Conservation (phyloP, 1,140 invertebrate genomes). For the Temnothorax curvispinosus region DNA sequence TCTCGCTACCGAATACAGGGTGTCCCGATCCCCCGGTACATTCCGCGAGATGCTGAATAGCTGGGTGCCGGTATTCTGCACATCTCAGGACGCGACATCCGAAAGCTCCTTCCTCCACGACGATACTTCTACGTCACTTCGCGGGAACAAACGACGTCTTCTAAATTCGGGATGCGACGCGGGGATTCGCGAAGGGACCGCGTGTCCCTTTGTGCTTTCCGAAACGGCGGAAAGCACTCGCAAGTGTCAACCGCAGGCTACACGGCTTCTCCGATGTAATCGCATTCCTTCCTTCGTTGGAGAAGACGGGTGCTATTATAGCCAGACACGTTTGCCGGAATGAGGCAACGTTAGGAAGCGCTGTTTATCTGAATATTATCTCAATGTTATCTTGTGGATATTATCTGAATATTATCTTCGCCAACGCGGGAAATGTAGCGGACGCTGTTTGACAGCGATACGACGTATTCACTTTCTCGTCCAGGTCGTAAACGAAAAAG, state of each 20-base stretch:
- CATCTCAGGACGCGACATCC: conserved; percentile 33
- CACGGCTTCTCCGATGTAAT: not conserved
- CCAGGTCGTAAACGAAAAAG: not conserved
- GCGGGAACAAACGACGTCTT: conserved; percentile 41
- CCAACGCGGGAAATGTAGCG: too few species aligned
- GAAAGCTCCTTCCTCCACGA: not conserved
- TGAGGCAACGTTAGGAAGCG: not conserved
- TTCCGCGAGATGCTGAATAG: conserved; percentile 49
- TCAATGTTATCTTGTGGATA: too few species aligned
- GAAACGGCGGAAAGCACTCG: not conserved
- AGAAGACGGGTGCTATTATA: not conserved
- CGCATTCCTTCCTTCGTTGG: not conserved
- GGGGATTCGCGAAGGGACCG: not conserved
- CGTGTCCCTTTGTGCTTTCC: not conserved
- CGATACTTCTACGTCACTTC: conserved; percentile 24
- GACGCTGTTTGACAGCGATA: not conserved
- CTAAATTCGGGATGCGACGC: not conserved
- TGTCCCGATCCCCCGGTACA: conserved; percentile 1
- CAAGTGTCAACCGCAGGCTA: not conserved
- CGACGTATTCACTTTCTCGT: not conserved
- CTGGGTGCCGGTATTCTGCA: conserved; percentile 35
- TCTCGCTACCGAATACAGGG: not conserved
- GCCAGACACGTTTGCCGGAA: not conserved
- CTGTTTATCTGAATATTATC: not conserved
- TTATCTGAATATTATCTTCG: too few species aligned